A percentile compares a stretch with the other conserved stretches of the same genome.
Evolutionary conservation across 2,113 vertebrate genomes (phyloP).

Genomic region (Tauraco erythrolophus): DNA sequence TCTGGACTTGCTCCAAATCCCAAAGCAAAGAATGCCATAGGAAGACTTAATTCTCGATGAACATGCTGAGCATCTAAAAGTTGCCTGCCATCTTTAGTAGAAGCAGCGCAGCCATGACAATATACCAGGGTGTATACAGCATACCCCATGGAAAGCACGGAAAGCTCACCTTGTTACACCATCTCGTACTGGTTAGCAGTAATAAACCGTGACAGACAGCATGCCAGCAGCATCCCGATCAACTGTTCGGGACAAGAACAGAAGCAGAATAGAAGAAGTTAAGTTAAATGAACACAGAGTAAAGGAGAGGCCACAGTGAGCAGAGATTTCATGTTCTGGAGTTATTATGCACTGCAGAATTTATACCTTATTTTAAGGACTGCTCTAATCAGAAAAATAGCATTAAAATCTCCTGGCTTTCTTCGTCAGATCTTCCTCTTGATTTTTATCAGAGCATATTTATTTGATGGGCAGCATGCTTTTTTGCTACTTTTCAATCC

Average conservation of each 20-base stretch:
- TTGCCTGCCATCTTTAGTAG: neutral
- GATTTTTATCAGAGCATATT: neutral
- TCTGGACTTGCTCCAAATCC: no score
- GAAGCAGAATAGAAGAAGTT: neutral
- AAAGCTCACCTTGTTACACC: conserved; percentile 91
- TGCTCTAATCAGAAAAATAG: neutral
- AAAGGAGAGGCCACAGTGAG: neutral
- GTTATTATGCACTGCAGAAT: neutral
- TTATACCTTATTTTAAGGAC: neutral
- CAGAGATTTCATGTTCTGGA: neutral
- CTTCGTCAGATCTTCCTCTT: neutral
- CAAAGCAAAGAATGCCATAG: neutral
- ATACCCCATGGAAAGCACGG: fast-evolving
- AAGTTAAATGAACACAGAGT: neutral
- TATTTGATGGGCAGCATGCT: neutral
- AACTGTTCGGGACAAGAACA: conserved; percentile 77
- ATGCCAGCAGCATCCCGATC: conserved; percentile 98
- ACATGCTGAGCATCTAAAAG: neutral
- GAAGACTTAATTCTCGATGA: neutral
- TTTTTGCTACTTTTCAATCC: neutral
- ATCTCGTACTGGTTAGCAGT: conserved; percentile 99
- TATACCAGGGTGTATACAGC: fast-evolving
- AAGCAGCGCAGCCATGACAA: neutral
- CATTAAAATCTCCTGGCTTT: neutral
- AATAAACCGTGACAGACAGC: conserved; percentile 98